These are phyloP conservation scores for Trididemnum clinides DNA, from an alignment of 23 tunicate species.

Conservation along the genomic window DNA sequence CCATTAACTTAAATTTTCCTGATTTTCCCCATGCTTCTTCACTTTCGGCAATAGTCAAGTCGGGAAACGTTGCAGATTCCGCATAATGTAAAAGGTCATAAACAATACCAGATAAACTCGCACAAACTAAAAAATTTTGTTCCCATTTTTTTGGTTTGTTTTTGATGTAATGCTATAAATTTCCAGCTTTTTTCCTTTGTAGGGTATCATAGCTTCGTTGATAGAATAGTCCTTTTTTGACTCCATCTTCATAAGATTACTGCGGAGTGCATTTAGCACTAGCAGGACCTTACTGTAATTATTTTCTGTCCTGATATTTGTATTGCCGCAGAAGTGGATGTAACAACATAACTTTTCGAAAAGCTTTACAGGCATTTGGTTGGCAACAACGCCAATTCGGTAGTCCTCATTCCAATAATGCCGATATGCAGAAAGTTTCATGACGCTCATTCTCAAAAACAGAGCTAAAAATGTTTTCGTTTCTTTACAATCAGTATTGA, in stretches of 20 bases:
- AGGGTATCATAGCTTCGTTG: slow-evolving; percentile 30
- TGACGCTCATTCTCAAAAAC: neutral
- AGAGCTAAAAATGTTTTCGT: slow-evolving; percentile 8
- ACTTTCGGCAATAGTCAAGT: too few species aligned
- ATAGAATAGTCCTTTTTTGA: slow-evolving; percentile 14
- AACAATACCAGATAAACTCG: slow-evolving; percentile 9
- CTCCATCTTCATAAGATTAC: slow-evolving; percentile 5
- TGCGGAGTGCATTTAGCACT: neutral
- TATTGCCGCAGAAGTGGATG: slow-evolving; percentile 12
- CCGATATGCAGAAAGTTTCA: slow-evolving; percentile 5
- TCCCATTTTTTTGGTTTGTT: slow-evolving; percentile 27
- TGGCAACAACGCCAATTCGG: neutral
- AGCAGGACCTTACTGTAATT: neutral
- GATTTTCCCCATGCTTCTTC: too few species aligned
- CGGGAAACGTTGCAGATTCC: too few species aligned
- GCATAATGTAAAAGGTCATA: too few species aligned
- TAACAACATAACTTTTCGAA: slow-evolving; percentile 1
- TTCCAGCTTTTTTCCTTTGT: slow-evolving; percentile 6
- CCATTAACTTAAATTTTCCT: too few species aligned
- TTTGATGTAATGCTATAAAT: slow-evolving; percentile 1
- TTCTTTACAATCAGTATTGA: slow-evolving; percentile 14
- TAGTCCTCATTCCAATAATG: neutral
- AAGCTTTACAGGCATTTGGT: slow-evolving; percentile 11
- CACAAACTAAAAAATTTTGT: neutral
- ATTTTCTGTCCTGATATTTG: slow-evolving; percentile 16